These are phyloP conservation scores for Laspeyria flexula DNA, from an alignment of 2,888 invertebrate species.

Conservation along the genomic window DNA sequence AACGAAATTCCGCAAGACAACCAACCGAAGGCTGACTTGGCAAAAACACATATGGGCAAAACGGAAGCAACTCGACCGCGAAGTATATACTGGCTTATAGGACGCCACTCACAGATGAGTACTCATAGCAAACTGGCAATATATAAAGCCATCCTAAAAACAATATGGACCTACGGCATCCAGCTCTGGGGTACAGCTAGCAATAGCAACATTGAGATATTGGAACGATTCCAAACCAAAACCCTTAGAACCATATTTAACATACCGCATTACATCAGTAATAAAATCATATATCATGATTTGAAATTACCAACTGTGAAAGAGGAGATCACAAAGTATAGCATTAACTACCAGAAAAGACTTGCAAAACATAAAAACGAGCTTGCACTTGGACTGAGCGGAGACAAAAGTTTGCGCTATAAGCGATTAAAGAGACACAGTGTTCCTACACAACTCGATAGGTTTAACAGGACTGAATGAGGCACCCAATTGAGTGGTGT, in stretches of 20 bases:
- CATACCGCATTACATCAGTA: neutral
- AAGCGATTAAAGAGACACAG: too few relatives aligned
- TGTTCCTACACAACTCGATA: too few relatives aligned
- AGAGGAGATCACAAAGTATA: too few relatives aligned
- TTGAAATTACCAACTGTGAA: too few relatives aligned
- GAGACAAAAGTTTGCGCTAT: too few relatives aligned
- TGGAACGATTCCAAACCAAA: neutral
- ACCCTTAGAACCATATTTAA: neutral
- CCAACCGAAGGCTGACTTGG: neutral
- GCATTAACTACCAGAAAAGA: too few relatives aligned
- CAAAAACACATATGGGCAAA: neutral
- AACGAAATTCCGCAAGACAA: neutral
- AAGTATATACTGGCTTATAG: neutral
- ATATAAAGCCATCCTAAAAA: neutral
- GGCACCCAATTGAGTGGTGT: too few relatives aligned
- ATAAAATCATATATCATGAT: too few relatives aligned
- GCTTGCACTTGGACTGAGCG: too few relatives aligned
- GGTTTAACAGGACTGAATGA: too few relatives aligned
- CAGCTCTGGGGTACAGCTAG: too few relatives aligned
- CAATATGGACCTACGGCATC: neutral
- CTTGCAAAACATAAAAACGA: too few relatives aligned
- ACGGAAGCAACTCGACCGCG: neutral
- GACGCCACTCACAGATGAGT: neutral
- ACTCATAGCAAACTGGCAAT: neutral
- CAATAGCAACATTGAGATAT: neutral